A percentile compares a stretch with the other conserved stretches of the same genome.
phyloP scores from a whole-genome alignment of 1,140 invertebrate genomes.

The Eueides isabella region DNA sequence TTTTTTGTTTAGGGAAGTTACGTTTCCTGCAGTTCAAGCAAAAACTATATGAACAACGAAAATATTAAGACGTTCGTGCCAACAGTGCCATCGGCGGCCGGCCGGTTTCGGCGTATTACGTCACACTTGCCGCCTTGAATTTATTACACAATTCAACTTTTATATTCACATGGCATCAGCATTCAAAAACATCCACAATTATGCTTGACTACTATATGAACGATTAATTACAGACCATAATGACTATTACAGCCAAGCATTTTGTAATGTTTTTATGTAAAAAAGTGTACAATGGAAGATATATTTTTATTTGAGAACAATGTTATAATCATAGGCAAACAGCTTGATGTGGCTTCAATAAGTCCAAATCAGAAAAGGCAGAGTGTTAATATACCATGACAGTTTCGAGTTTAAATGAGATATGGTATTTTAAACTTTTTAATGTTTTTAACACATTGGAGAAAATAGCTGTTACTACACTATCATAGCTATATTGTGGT shows the following conservation, averaged over 20 bases:
- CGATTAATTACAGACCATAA: neutral
- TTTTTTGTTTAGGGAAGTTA: neutral
- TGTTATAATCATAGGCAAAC: neutral
- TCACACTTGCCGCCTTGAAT: slow-evolving; percentile 39
- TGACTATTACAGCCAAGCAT: neutral
- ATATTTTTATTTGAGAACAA: no score
- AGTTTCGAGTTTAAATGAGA: neutral
- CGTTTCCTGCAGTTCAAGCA: neutral
- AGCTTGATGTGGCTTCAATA: neutral
- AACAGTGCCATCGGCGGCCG: slow-evolving; percentile 31
- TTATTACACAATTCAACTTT: slow-evolving; percentile 31
- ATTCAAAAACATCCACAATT: slow-evolving; percentile 15
- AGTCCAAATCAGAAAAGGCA: neutral
- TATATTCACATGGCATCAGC: slow-evolving; percentile 2
- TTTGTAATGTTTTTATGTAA: neutral
- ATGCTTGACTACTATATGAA: neutral
- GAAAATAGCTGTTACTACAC: no score
- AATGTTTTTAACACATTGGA: no score
- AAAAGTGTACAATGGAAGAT: neutral
- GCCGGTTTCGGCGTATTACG: slow-evolving; percentile 47
- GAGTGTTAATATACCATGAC: neutral
- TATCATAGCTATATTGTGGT: no score
- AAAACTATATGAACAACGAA: slow-evolving; percentile 1
- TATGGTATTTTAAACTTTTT: no score
- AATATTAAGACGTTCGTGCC: neutral